phyloP scores from a whole-genome alignment of 2,113 vertebrate genomes.

The Chelonoidis abingdonii region DNA sequence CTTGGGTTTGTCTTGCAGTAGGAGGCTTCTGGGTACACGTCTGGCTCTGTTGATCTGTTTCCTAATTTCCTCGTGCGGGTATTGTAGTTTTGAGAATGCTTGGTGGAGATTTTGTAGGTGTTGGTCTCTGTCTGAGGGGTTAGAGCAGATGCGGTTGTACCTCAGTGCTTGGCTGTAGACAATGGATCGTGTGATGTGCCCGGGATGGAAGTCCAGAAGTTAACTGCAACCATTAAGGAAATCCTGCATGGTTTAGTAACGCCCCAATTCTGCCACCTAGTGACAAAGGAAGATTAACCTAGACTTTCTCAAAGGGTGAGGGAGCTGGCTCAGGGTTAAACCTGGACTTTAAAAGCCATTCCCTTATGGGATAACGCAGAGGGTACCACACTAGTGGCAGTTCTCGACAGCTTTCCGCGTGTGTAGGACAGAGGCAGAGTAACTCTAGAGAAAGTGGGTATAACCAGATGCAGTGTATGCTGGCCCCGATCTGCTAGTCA shows the following conservation, averaged over 20 bases:
- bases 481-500: background rate
- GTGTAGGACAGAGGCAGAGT: background rate
- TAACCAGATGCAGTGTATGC: background rate
- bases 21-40: too few species aligned
- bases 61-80: too few species aligned
- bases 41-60: too few species aligned
- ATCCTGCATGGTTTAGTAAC: conserved; percentile 63
- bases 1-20: too few species aligned
- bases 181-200: too few species aligned
- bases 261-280: conserved; percentile 77
- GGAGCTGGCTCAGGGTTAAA: background rate
- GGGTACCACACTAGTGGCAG: accelerated
- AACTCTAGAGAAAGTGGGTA: accelerated
- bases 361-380: accelerated
- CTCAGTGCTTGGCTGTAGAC: too few species aligned
- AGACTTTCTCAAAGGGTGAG: background rate
- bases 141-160: too few species aligned
- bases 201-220: background rate
- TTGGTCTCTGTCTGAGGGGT: too few species aligned
- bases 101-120: too few species aligned
- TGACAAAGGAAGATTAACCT: conserved; percentile 62
- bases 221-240: background rate
- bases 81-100: too few species aligned
- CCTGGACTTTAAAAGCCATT: background rate
- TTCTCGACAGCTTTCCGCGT: background rate